Evolutionary conservation across 2,113 vertebrate species (phyloP), one percentile per base, ranked within the genome.

Genomic region (Zosterops hypoxanthus): DNA sequence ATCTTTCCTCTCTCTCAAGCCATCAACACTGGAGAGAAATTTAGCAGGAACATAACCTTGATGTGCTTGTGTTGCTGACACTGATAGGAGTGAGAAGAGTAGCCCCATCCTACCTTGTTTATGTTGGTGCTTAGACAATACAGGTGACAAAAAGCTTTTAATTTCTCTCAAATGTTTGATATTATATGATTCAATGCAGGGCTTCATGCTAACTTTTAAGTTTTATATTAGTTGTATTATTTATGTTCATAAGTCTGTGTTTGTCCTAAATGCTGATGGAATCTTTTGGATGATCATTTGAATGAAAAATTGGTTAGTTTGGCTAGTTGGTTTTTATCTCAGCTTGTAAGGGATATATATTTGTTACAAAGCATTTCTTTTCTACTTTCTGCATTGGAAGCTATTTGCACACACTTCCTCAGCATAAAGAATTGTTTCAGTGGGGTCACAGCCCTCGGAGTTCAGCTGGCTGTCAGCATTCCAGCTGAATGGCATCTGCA

Each of bases 351-450:
- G 47, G 6, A 47, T 39, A 65, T 36, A 23, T 47, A 50, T 81
- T 53, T 64, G 5, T 53, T 86, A n/a, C 11, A 78, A 89, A 33
- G 15, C 11, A 9, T 18, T 89, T 73, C 7, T 66, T 90, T 64
- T 79, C 21, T 63, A 14, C 80, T 73, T 90, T 73, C 64, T 91
- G 42, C 86, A 80, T 86, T 96, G 76, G 90, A 96, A 95, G 41
- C 33, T 96, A 82, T 94, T 97, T 96, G 63, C 88, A 97, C 7
- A 25, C 68, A 83, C 80, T 96, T 85, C 66, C 79, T 95, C 72
- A 73, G 75, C 72, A 92, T 92, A 96, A 97, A 95, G 96, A 91
- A 94, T 85, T 80, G 49, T 96, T 97, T 94, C 95, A 94, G 56
- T 87, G 47, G 85, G 96, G 97, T 96, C 94, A 69, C 3, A 26